Percentiles rank a stretch among this genome's conserved stretches.
phyloP scores from a whole-genome alignment of 2,888 invertebrate species.

The Drosophila gaucha region DNA sequence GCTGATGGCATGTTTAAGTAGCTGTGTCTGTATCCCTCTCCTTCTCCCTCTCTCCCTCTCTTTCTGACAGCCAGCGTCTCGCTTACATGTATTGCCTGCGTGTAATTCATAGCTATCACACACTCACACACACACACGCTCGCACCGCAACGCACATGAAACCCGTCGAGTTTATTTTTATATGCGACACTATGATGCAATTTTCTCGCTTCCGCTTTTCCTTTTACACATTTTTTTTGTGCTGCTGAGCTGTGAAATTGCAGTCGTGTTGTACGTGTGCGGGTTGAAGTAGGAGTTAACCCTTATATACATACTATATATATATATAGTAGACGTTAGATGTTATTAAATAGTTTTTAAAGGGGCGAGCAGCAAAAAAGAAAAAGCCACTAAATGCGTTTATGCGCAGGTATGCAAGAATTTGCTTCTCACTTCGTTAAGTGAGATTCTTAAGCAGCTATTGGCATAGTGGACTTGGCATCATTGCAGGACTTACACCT shows the following conservation, averaged over 20 bases:
- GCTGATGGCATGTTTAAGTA: slow-evolving; percentile 75
- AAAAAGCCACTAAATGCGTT: slow-evolving; percentile 24
- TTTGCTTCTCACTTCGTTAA: slow-evolving; percentile 5
- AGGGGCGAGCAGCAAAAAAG: slow-evolving; percentile 2
- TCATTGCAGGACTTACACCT: background rate
- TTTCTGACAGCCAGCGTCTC: slow-evolving; percentile 36
- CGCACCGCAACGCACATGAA: slow-evolving; percentile 51
- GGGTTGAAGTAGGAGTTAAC: slow-evolving; percentile 19
- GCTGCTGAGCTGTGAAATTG: slow-evolving; percentile 76
- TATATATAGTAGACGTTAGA: slow-evolving; percentile 30
- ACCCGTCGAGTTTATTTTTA: slow-evolving; percentile 76
- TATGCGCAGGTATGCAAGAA: slow-evolving; percentile 26
- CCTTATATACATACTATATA: slow-evolving; percentile 3
- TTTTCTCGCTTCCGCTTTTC: slow-evolving; percentile 73
- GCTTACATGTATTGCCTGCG: slow-evolving; percentile 65
- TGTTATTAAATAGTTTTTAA: slow-evolving; percentile 54
- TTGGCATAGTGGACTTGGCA: background rate
- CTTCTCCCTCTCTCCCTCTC: no score
- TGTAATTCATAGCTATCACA: slow-evolving; percentile 75
- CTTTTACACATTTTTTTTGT: slow-evolving; percentile 27
- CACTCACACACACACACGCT: background rate
- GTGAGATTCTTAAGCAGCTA: slow-evolving; percentile 8
- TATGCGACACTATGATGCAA: slow-evolving; percentile 79
- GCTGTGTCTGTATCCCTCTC: slow-evolving; percentile 55
- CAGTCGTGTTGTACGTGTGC: slow-evolving; percentile 54